These are phyloP conservation scores for Thyatira batis DNA, from an alignment of 2,888 invertebrate genomes.

Conservation along the genomic window DNA sequence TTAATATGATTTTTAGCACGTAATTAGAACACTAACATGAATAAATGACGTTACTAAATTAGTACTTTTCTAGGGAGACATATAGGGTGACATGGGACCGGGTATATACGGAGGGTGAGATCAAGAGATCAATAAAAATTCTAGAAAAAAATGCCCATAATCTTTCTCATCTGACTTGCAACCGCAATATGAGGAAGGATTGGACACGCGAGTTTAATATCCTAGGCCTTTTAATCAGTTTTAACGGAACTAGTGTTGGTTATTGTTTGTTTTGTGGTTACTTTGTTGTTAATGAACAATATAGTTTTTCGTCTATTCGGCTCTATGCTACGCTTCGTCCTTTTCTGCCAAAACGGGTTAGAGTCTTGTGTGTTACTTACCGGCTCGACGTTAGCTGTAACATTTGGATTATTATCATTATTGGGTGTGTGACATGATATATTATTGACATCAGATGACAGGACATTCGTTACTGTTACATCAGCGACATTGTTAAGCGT, in stretches of 20 bases:
- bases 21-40: slow-evolving; percentile 21
- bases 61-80: slow-evolving; percentile 24
- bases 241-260: slow-evolving; percentile 42
- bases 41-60: slow-evolving; percentile 39
- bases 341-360: slow-evolving; percentile 76
- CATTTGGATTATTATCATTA: slow-evolving; percentile 49
- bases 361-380: slow-evolving; percentile 74
- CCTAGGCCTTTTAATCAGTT: slow-evolving; percentile 38
- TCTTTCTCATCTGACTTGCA: slow-evolving; percentile 68
- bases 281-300: slow-evolving; percentile 76
- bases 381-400: slow-evolving; percentile 50
- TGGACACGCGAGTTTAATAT: slow-evolving; percentile 34
- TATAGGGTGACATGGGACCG: slow-evolving; percentile 29
- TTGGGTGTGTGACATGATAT: slow-evolving; percentile 44
- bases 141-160: slow-evolving; percentile 53
- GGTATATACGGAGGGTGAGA: slow-evolving; percentile 49
- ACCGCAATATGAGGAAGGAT: slow-evolving; percentile 70
- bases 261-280: slow-evolving; percentile 45
- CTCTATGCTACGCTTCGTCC: slow-evolving; percentile 67
- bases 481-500: slow-evolving; percentile 56
- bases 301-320: slow-evolving; percentile 78
- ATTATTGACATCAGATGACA: slow-evolving; percentile 18
- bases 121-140: slow-evolving; percentile 69
- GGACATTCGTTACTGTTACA: slow-evolving; percentile 40
- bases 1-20: slow-evolving; percentile 48